phyloP scores from a whole-genome alignment of 2,113 vertebrate genomes.

The Tinamus guttatus region DNA sequence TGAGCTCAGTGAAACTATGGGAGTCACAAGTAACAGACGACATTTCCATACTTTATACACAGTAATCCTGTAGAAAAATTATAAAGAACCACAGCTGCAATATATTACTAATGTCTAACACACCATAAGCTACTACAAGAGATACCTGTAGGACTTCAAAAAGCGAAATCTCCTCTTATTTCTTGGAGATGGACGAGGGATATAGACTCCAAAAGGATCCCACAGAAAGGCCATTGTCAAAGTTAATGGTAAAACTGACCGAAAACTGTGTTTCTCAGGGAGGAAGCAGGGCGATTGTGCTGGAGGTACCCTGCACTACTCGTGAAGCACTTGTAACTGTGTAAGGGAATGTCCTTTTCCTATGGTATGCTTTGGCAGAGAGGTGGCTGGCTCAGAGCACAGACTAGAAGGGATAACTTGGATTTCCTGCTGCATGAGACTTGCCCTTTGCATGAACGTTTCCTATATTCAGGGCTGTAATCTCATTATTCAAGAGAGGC shows the following conservation, averaged over 20 bases:
- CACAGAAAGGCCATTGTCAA: slow-evolving; percentile 81
- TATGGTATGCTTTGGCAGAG: slow-evolving; percentile 60
- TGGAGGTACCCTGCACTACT: neutral
- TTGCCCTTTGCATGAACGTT: slow-evolving; percentile 76
- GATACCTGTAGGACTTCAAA: slow-evolving; percentile 89
- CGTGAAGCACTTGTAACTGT: slow-evolving; percentile 68
- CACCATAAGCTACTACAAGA: neutral
- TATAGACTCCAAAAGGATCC: slow-evolving; percentile 72
- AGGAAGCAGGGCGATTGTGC: neutral
- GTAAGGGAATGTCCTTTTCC: slow-evolving; percentile 69
- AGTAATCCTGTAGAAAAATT: neutral
- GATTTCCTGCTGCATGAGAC: slow-evolving; percentile 80
- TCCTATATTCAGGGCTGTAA: slow-evolving; percentile 75
- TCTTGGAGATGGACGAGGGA: slow-evolving; percentile 67
- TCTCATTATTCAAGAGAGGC: slow-evolving; percentile 72
- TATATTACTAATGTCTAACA: neutral
- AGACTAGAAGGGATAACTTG: slow-evolving; percentile 73
- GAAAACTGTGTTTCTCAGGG: slow-evolving; percentile 19
- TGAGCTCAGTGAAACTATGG: neutral
- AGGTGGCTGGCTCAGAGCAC: slow-evolving; percentile 53
- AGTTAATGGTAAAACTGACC: slow-evolving; percentile 1
- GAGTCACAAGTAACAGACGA: neutral
- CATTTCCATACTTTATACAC: neutral
- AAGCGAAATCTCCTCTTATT: slow-evolving; percentile 81
- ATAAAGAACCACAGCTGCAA: neutral